phyloP scores from a whole-genome alignment of 2,113 vertebrate genomes.

The Elachura formosa region DNA sequence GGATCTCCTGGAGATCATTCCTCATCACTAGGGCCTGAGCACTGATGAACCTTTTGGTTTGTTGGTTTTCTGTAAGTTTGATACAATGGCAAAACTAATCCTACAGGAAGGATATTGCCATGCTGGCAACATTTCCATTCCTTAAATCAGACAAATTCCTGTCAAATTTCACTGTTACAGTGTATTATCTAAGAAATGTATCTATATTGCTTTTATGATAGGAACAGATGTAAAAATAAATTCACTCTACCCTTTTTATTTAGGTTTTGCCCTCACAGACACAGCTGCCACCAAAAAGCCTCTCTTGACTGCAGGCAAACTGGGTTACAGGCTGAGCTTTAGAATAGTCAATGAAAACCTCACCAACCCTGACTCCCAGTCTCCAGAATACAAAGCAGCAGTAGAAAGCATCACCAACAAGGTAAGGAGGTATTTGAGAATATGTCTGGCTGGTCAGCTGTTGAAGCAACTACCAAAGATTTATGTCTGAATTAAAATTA shows the following conservation, averaged over 20 bases:
- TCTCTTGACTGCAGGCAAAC: neutral
- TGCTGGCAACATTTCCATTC: neutral
- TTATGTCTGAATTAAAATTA: fast-evolving
- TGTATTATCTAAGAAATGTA: neutral
- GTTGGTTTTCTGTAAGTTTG: neutral
- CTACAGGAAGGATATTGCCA: neutral
- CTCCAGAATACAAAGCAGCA: constrained; percentile 44
- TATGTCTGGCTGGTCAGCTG: neutral
- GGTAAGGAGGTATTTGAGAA: constrained; percentile 17
- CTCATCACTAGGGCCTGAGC: neutral
- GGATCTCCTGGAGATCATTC: neutral
- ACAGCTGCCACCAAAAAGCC: neutral
- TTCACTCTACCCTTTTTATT: neutral
- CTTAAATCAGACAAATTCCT: neutral
- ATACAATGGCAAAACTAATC: neutral
- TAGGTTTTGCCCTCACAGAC: neutral
- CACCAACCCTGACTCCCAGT: constrained; percentile 37
- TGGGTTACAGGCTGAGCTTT: constrained; percentile 63
- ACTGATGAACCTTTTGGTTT: neutral
- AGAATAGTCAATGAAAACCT: constrained; percentile 68
- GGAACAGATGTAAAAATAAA: neutral
- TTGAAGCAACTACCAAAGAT: neutral
- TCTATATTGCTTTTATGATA: neutral
- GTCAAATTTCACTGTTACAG: neutral
- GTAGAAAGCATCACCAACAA: constrained; percentile 48